Conservation (phyloP, 2,888 invertebrate genomes). For the Linnaemya vulpina region DNA sequence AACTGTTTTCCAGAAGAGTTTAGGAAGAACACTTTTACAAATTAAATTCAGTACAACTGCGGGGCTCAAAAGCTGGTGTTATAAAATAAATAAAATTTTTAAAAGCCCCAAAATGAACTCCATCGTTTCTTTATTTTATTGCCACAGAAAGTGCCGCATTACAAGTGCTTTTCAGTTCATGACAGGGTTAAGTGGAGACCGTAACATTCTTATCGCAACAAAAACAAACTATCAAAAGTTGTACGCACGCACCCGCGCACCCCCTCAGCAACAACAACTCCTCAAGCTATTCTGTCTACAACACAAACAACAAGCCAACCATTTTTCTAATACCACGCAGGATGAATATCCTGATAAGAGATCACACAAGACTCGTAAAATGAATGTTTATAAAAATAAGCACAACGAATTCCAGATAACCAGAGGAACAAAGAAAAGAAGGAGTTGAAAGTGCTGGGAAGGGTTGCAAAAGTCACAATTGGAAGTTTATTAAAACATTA, state of each 20-base stretch:
- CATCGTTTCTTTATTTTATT: slow-evolving; percentile 36
- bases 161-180: slow-evolving; percentile 71
- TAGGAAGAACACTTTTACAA: too few relatives aligned
- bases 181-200: slow-evolving; percentile 57
- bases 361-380: slow-evolving; percentile 5
- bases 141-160: slow-evolving; percentile 32
- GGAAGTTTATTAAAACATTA: slow-evolving; percentile 6
- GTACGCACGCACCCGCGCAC: slow-evolving; percentile 21
- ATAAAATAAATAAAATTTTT: too few relatives aligned
- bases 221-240: slow-evolving; percentile 55
- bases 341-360: slow-evolving; percentile 63
- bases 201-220: slow-evolving; percentile 55
- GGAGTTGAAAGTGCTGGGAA: slow-evolving; percentile 4
- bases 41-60: too few relatives aligned
- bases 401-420: slow-evolving; percentile 49
- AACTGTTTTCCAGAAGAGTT: too few relatives aligned
- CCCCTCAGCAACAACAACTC: slow-evolving; percentile 4
- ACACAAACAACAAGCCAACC: slow-evolving; percentile 23
- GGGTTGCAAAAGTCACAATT: slow-evolving; percentile 20
- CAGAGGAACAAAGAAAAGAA: neutral
- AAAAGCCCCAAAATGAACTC: slow-evolving; percentile 16
- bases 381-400: slow-evolving; percentile 21
- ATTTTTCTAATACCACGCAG: neutral
- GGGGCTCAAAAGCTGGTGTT: too few relatives aligned
- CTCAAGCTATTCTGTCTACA: slow-evolving; percentile 4